phyloP scores from a whole-genome alignment of 2,888 invertebrate species.

The Crioceris asparagi region DNA sequence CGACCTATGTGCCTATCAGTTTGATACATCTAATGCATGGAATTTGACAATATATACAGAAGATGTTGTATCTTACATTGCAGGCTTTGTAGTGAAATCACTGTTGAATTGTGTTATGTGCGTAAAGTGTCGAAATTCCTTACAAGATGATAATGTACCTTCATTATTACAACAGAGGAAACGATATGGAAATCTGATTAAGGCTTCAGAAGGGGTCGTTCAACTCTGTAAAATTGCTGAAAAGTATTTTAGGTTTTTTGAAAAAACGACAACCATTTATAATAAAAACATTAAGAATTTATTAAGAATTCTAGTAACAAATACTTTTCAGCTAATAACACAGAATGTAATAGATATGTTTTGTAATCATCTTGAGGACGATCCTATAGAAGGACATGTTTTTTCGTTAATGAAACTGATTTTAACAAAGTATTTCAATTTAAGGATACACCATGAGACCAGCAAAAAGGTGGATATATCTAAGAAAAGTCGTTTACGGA shows the following conservation, averaged over 20 bases:
- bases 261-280: constrained; percentile 10
- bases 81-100: constrained; percentile 7
- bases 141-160: constrained; percentile 8
- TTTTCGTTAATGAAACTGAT: not conserved
- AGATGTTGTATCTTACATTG: constrained; percentile 8
- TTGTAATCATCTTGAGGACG: not conserved
- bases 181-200: constrained; percentile 8
- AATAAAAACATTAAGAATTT: constrained; percentile 6
- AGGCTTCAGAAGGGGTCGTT: constrained; percentile 7
- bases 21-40: not conserved
- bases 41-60: not conserved
- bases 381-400: not conserved
- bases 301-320: constrained; percentile 1
- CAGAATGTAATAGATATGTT: not conserved
- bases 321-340: constrained; percentile 6
- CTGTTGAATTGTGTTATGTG: constrained; percentile 9
- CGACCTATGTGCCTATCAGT: not conserved
- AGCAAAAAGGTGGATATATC: not conserved
- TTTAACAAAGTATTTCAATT: constrained; percentile 2
- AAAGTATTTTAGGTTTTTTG: constrained; percentile 10
- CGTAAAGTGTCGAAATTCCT: constrained; percentile 6
- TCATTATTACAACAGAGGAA: constrained; percentile 9
- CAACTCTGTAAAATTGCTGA: constrained; percentile 11
- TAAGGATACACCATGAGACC: constrained; percentile 1
- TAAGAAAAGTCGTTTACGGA: not conserved